Evolutionary conservation across 64 coral and sea anemone genomes (phyloP).

Genomic region (Anthopleura sola): DNA sequence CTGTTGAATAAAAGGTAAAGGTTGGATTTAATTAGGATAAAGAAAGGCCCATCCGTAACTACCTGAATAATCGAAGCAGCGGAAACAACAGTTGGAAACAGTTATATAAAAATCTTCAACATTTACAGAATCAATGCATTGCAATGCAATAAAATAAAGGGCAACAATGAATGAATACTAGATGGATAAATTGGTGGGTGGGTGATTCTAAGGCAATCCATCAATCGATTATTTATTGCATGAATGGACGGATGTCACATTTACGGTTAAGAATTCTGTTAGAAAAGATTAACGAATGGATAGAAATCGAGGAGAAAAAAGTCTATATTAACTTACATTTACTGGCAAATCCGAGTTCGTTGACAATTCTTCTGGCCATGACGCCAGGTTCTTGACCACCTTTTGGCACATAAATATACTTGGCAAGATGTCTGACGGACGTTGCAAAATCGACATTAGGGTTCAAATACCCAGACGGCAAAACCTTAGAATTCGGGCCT

Average conservation of each 20-base stretch:
- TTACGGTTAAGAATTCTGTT: neutral
- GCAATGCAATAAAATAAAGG: too few species aligned
- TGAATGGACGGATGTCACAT: too few species aligned
- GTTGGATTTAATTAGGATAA: neutral
- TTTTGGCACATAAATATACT: neutral
- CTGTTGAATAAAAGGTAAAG: slow-evolving; percentile 20
- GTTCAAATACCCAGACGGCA: neutral
- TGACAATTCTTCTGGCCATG: neutral
- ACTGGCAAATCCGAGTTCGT: neutral
- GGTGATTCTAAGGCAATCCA: too few species aligned
- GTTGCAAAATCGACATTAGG: too few species aligned
- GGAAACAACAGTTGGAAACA: too few species aligned
- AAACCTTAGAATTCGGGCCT: neutral
- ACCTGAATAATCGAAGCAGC: neutral
- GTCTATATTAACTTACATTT: neutral
- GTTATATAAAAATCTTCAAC: too few species aligned
- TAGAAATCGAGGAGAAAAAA: too few species aligned
- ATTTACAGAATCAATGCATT: too few species aligned
- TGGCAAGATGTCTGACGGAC: neutral
- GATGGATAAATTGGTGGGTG: too few species aligned
- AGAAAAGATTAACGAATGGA: neutral
- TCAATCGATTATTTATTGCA: too few species aligned
- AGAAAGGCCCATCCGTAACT: neutral
- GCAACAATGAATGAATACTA: too few species aligned
- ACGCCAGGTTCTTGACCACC: neutral